Evolutionary conservation across 1,140 invertebrate species (phyloP).

Genomic region (Yoshiicerus persimilis): DNA sequence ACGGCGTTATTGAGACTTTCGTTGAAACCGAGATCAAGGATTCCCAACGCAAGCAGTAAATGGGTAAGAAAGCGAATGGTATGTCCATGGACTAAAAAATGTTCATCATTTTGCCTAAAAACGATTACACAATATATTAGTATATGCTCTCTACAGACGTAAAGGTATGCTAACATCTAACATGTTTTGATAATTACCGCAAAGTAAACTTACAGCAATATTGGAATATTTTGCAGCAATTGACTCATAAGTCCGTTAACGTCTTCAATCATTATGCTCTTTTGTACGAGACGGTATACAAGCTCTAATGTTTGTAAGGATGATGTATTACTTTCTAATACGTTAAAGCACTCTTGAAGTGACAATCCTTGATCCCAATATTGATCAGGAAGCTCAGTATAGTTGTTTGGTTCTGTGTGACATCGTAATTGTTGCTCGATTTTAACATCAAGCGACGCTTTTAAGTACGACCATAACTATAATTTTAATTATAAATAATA

Average conservation of each 20-base stretch:
- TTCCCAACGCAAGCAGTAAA: conserved; percentile 32
- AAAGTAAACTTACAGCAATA: neutral
- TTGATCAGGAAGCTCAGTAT: conserved; percentile 27
- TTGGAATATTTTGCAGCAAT: neutral
- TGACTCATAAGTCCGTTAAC: conserved; percentile 10
- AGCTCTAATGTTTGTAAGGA: neutral
- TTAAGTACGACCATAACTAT: conserved; percentile 44
- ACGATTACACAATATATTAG: neutral
- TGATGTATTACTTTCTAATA: neutral
- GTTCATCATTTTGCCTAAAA: conserved; percentile 8
- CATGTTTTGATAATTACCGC: neutral
- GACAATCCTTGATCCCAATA: conserved; percentile 39
- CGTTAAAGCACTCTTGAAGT: conserved; percentile 28
- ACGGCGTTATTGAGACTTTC: conserved; percentile 28
- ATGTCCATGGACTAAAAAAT: conserved; percentile 27
- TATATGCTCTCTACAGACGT: neutral
- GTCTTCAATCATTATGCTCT: conserved; percentile 39
- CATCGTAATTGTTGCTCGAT: conserved; percentile 35
- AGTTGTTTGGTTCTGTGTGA: neutral
- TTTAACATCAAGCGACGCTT: conserved; percentile 35
- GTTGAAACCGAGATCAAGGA: neutral
- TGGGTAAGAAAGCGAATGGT: conserved; percentile 36
- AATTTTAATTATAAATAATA: neutral
- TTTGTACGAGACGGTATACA: conserved; percentile 39
- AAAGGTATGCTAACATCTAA: neutral